Percentiles rank a stretch among this genome's conserved stretches.
Conservation (phyloP, 2,888 invertebrate genomes). For the Cinara cedri region DNA sequence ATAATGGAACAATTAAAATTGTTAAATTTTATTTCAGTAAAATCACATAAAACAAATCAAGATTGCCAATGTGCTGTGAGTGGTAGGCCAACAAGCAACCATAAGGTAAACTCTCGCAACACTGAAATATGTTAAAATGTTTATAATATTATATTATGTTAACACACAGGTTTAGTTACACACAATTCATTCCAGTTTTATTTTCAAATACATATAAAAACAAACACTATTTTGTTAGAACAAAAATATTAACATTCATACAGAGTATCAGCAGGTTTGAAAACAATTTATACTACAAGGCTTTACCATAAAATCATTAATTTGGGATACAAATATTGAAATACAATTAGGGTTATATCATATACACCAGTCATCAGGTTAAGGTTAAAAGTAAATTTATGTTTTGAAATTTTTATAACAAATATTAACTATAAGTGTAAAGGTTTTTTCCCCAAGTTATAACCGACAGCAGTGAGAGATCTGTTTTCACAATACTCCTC, state of each 20-base stretch:
- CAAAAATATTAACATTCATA: slow-evolving; percentile 20
- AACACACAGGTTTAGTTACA: slow-evolving; percentile 40
- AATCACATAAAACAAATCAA: slow-evolving; percentile 45
- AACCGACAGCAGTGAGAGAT: too few species aligned
- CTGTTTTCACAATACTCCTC: too few species aligned
- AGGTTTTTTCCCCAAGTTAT: too few species aligned
- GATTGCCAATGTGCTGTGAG: slow-evolving; percentile 56
- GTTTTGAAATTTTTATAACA: too few species aligned
- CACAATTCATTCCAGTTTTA: slow-evolving; percentile 36
- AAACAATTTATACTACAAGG: background rate
- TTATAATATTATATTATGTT: slow-evolving; percentile 47
- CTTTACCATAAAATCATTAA: too few species aligned
- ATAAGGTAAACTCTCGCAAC: slow-evolving; percentile 44
- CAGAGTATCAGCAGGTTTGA: background rate
- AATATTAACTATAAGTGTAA: too few species aligned
- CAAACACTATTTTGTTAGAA: slow-evolving; percentile 29
- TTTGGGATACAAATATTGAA: background rate
- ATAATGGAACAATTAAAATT: slow-evolving; percentile 13
- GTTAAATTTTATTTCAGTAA: slow-evolving; percentile 14
- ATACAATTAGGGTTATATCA: too few species aligned
- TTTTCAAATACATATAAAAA: slow-evolving; percentile 20
- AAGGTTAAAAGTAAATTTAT: too few species aligned
- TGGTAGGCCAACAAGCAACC: slow-evolving; percentile 52
- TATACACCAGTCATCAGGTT: too few species aligned
- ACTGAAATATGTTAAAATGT: slow-evolving; percentile 53